phyloP scores from a whole-genome alignment of 2,888 invertebrate genomes.

The Drosophila nr. medialis region DNA sequence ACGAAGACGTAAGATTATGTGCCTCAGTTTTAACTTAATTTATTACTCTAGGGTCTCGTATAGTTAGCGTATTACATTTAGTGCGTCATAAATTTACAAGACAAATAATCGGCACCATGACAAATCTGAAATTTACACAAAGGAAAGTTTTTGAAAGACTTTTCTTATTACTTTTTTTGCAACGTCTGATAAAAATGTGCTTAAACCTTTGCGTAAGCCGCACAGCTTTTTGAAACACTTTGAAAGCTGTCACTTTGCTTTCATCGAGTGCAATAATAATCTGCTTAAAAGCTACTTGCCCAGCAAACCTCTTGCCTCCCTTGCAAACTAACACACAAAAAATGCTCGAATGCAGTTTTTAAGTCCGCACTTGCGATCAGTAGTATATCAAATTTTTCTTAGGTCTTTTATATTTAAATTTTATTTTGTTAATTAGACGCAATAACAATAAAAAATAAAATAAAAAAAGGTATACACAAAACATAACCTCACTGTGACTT shows the following conservation, averaged over 20 bases:
- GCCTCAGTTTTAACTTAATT: conserved; percentile 71
- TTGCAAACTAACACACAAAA: conserved; percentile 1
- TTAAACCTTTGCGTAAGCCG: conserved; percentile 15
- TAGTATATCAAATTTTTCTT: conserved; percentile 1
- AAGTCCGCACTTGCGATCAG: conserved; percentile 1
- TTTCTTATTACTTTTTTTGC: background rate
- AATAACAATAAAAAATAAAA: background rate
- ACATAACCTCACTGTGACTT: conserved; percentile 61
- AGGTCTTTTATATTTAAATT: conserved; percentile 6
- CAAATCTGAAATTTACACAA: conserved; percentile 21
- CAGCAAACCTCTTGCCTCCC: conserved; percentile 11
- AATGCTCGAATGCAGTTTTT: conserved; percentile 20
- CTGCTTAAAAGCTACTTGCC: conserved; percentile 22
- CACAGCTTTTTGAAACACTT: background rate
- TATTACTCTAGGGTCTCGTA: conserved; percentile 43
- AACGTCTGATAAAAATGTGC: conserved; percentile 7
- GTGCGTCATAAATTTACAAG: conserved; percentile 8
- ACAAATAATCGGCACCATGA: conserved; percentile 31
- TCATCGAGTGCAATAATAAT: conserved; percentile 10
- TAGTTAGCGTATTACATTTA: conserved; percentile 39
- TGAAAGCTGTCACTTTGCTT: conserved; percentile 17
- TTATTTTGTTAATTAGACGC: conserved; percentile 14
- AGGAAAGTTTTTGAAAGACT: background rate
- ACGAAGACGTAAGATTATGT: conserved; percentile 71
- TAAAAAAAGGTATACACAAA: conserved; percentile 6